Percentiles rank a stretch among this genome's conserved stretches.
These are phyloP conservation scores for Brachirus orientalis DNA, from an alignment of 2,113 vertebrate genomes.

Conservation along the genomic window DNA sequence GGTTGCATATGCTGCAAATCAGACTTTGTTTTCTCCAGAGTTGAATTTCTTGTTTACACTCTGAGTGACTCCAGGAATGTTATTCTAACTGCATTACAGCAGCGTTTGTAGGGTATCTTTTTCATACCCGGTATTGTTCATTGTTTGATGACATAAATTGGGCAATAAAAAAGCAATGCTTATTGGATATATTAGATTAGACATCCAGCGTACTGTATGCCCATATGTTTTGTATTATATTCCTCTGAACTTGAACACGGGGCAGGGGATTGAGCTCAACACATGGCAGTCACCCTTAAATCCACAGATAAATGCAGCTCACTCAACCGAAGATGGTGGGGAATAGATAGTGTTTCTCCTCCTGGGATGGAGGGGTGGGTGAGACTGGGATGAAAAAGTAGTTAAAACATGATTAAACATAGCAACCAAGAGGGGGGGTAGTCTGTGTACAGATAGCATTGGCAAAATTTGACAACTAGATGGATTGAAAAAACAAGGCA, in stretches of 20 bases:
- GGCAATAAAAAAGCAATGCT: conserved; percentile 60
- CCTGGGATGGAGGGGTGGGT: neutral
- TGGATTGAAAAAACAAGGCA: conserved; percentile 46
- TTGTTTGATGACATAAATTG: conserved; percentile 66
- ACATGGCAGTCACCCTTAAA: conserved; percentile 49
- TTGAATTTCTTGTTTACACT: conserved; percentile 58
- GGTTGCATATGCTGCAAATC: conserved; percentile 49
- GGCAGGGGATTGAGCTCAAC: conserved; percentile 22
- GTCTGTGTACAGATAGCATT: conserved; percentile 55
- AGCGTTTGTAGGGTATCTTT: conserved; percentile 42
- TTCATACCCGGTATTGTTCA: conserved; percentile 51
- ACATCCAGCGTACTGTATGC: conserved; percentile 38
- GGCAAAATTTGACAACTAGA: conserved; percentile 55
- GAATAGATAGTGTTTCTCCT: conserved; percentile 56
- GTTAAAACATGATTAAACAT: conserved; percentile 46
- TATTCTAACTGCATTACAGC: conserved; percentile 50
- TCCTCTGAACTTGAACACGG: conserved; percentile 40
- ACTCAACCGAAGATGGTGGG: conserved; percentile 47
- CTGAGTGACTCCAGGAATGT: conserved; percentile 53
- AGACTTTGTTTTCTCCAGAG: conserved; percentile 36
- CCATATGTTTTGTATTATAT: conserved; percentile 66
- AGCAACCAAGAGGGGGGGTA: conserved; percentile 10
- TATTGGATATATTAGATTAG: conserved; percentile 68
- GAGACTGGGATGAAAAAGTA: conserved; percentile 33
- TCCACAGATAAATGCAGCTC: conserved; percentile 55